A percentile compares a stretch with the other conserved stretches of the same genome.
These are phyloP conservation scores for Toxotes chatareus DNA, from an alignment of 2,113 vertebrate genomes.

Conservation along the genomic window DNA sequence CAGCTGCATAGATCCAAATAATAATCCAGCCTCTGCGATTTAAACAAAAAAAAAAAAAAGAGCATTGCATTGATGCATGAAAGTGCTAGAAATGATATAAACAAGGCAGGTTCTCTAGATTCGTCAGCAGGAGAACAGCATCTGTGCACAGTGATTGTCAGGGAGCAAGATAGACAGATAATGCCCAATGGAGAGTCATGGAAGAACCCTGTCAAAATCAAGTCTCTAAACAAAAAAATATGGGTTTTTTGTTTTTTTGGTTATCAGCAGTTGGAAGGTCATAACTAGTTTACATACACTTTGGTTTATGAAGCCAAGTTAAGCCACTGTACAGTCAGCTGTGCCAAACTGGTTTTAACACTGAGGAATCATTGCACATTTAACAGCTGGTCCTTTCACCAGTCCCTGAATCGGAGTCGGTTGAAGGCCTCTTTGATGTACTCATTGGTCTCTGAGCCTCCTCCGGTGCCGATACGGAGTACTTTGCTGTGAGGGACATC, in stretches of 20 bases:
- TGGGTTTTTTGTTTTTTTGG: conserved; percentile 30
- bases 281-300: conserved; percentile 12
- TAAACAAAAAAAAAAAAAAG: background rate
- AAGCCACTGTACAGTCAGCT: background rate
- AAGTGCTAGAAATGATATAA: conserved; percentile 42
- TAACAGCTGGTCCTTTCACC: conserved; percentile 30
- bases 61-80: conserved; percentile 15
- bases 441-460: conserved; percentile 68
- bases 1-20: conserved; percentile 56
- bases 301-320: conserved; percentile 35
- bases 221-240: background rate
- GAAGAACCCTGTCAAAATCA: conserved; percentile 21
- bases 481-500: conserved; percentile 82
- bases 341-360: background rate
- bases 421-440: conserved; percentile 86
- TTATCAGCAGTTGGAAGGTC: conserved; percentile 53
- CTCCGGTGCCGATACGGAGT: conserved; percentile 69
- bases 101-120: conserved; percentile 9
- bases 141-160: conserved; percentile 38
- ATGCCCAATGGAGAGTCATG: background rate
- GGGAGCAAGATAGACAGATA: conserved; percentile 5
- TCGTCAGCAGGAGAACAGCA: conserved; percentile 50
- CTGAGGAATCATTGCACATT: background rate
- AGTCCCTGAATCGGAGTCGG: conserved; percentile 89
- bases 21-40: conserved; percentile 41